A percentile compares a stretch with the other conserved stretches of the same genome.
These are phyloP conservation scores for Drosophila emarginata DNA, from an alignment of 2,888 invertebrate genomes.

Conservation along the genomic window DNA sequence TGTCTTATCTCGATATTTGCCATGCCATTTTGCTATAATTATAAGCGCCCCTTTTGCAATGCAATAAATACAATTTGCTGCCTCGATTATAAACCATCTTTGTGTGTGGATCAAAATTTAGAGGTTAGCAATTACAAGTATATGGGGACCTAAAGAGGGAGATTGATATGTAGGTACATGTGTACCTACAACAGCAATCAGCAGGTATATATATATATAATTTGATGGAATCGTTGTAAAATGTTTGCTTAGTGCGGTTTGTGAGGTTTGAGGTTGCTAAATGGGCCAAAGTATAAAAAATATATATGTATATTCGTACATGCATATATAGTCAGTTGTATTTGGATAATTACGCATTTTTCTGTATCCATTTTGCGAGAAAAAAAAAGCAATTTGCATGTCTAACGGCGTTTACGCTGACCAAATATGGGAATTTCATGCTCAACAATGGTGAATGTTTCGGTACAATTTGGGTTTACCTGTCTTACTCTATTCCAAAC, in stretches of 20 bases:
- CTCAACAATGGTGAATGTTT: slow-evolving; percentile 71
- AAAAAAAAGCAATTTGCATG: slow-evolving; percentile 39
- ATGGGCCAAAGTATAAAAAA: slow-evolving; percentile 20
- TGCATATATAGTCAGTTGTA: background rate
- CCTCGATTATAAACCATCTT: slow-evolving; percentile 35
- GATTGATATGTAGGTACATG: slow-evolving; percentile 4
- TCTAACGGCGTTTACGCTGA: slow-evolving; percentile 31
- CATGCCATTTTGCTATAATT: slow-evolving; percentile 21
- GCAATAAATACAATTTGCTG: slow-evolving; percentile 28
- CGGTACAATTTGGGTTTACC: slow-evolving; percentile 14
- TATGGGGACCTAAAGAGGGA: slow-evolving; percentile 32
- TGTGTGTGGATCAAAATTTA: slow-evolving; percentile 19
- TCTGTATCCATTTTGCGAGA: slow-evolving; percentile 17
- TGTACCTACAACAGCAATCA: slow-evolving; percentile 35
- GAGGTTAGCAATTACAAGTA: slow-evolving; percentile 39
- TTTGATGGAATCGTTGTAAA: slow-evolving; percentile 49
- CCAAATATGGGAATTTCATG: slow-evolving; percentile 61
- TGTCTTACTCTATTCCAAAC: slow-evolving; percentile 3
- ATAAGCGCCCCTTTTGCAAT: slow-evolving; percentile 37
- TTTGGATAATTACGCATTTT: slow-evolving; percentile 36
- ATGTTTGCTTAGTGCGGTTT: slow-evolving; percentile 45
- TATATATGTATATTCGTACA: slow-evolving; percentile 3
- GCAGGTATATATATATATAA: slow-evolving; percentile 40
- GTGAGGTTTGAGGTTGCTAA: slow-evolving; percentile 32
- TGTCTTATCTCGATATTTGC: background rate